phyloP scores from a whole-genome alignment of 2,113 vertebrate genomes.

The Coracopsis vasa region DNA sequence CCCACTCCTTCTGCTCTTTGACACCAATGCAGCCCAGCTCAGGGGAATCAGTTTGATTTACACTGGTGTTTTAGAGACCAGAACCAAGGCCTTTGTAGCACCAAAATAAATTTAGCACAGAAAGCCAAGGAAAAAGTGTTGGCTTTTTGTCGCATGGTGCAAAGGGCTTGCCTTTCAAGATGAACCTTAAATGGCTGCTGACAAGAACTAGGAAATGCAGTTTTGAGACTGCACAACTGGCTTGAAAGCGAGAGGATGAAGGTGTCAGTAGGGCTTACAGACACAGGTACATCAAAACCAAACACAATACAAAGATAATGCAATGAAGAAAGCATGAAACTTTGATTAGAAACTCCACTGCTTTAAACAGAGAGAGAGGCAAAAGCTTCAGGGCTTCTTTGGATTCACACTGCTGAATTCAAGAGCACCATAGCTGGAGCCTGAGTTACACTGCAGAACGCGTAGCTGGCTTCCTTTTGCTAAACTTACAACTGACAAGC shows the following conservation, averaged over 20 bases:
- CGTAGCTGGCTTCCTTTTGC: background rate
- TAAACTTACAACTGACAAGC: background rate
- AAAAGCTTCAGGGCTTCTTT: background rate
- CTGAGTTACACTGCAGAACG: accelerated
- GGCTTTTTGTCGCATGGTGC: background rate
- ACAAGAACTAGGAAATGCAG: background rate
- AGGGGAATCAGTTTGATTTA: background rate
- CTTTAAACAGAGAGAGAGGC: background rate
- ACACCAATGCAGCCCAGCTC: background rate
- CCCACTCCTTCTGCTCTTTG: background rate
- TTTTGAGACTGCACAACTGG: background rate
- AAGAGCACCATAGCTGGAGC: background rate
- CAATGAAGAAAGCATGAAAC: background rate
- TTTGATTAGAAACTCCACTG: background rate
- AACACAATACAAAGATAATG: background rate
- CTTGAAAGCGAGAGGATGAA: background rate
- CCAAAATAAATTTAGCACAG: background rate
- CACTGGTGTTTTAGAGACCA: background rate
- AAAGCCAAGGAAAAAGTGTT: background rate
- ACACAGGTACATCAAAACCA: background rate
- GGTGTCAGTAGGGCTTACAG: background rate
- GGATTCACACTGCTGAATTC: background rate
- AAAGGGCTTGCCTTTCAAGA: background rate
- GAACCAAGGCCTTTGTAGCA: background rate
- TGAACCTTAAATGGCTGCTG: background rate